Evolutionary conservation across 1,140 invertebrate species (phyloP), one percentile per base, ranked within the genome.

Genomic region (Hypothenemus hampei): DNA sequence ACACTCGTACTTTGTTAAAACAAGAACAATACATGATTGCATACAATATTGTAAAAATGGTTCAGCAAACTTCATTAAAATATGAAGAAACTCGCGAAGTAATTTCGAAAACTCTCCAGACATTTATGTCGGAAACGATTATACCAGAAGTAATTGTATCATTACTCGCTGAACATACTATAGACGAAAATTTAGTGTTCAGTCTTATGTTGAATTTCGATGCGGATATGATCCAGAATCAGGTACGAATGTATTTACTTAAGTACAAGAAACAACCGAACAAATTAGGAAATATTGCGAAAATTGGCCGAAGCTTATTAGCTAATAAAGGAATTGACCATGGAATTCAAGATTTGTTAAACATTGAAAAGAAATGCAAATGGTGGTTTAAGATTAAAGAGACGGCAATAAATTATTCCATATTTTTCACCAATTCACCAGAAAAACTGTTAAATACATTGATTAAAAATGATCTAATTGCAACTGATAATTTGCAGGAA

Each of bases 381-480:
- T 68, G 66, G 66, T 68, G 65, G 65, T 57, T 48, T 21, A 61
- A 51, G 45, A 23, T 64, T 4, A 40, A 22, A 1, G 29, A 26
- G 19, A 11, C 51, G 3, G 13, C 11, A 3, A 55, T 65, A n/a
- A 26, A 45, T 1, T 62, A 64, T 48, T 60, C 62, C 6, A 31
- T 35, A 1, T 67, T 64, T 33, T 64, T 67, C 22, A 55, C 50
- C 33, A 13, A 11, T 4, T 44, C 43, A 16, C 8, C 48, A 10
- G 52, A 60, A 5, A 10, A 56, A 13, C 23, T 65, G n/a, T 36
- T 69, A n/a, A 39, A 62, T 31, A 16, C 41, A 7, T 41, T 70
- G 3, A 54, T 70, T 24, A 54, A 37, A 18, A 23, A 39, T 1
- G 37, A 62, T 19, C 23, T 41, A 18, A 26, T 69, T 6, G 50